Percentiles rank a stretch among this genome's conserved stretches.
Evolutionary conservation across 1,140 invertebrate species (phyloP).

Genomic region (Leptoteleia sp.): DNA sequence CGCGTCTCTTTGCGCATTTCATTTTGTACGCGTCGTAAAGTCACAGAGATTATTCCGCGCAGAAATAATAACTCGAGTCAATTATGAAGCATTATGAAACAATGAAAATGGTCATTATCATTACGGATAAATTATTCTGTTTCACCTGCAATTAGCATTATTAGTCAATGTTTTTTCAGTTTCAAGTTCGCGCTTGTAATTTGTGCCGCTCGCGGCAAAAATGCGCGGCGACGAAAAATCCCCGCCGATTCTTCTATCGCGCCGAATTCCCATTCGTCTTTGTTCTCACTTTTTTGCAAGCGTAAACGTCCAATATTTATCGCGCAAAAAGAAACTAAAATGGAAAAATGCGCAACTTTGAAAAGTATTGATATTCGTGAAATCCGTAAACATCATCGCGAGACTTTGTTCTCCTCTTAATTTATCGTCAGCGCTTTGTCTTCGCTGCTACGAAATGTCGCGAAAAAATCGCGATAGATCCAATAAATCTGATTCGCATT

Average conservation of each 20-base stretch:
- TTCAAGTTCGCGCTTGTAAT: conserved; percentile 35
- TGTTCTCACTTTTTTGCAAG: not conserved
- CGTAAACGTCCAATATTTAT: not conserved
- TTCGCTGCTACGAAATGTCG: no score
- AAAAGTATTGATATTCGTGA: not conserved
- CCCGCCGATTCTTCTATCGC: no score
- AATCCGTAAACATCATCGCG: conserved; percentile 18
- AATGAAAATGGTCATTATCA: conserved; percentile 65
- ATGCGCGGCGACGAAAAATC: conserved; percentile 6
- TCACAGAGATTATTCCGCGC: conserved; percentile 50
- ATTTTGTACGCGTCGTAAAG: conserved; percentile 53
- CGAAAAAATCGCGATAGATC: no score
- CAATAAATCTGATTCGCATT: conserved; percentile 6
- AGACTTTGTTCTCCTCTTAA: not conserved
- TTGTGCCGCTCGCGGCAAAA: conserved; percentile 39
- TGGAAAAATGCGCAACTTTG: not conserved
- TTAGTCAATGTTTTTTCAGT: conserved; percentile 50
- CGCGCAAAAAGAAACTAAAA: not conserved
- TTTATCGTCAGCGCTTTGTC: conserved; percentile 22
- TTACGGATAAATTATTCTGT: conserved; percentile 61
- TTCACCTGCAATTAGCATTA: conserved; percentile 64
- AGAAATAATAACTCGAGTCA: conserved; percentile 62
- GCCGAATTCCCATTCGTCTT: no score
- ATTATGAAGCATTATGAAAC: conserved; percentile 63
- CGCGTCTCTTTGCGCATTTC: conserved; percentile 44